A percentile compares a stretch with the other conserved stretches of the same genome.
Evolutionary conservation across 2,797 vertebrate genomes (phyloP).

Genomic region (Poecile montanus): DNA sequence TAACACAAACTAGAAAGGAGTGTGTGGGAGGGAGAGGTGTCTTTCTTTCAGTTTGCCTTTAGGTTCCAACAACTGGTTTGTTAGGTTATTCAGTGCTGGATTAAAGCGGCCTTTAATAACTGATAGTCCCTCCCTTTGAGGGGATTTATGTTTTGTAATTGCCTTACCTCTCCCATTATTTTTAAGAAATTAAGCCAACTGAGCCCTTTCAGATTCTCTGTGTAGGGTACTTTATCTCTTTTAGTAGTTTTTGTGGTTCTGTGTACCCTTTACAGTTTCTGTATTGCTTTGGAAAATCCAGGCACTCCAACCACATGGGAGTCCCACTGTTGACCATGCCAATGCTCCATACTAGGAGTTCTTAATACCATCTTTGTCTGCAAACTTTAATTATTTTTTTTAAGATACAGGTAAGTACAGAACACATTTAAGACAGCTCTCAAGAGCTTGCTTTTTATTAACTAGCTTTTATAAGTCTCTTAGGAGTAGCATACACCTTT

Average conservation of each 20-base stretch:
- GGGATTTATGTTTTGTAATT: background rate
- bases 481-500: background rate
- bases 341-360: background rate
- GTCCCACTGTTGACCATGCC: background rate
- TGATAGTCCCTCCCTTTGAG: background rate
- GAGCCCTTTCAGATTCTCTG: background rate
- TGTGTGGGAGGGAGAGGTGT: background rate
- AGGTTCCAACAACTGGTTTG: constrained; percentile 26
- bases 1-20: background rate
- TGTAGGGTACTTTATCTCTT: background rate
- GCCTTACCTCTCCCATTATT: background rate
- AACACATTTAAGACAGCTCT: background rate
- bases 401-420: background rate
- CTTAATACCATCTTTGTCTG: background rate
- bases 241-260: background rate
- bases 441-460: background rate
- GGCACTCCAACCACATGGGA: rapidly evolving
- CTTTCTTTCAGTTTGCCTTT: constrained; percentile 28
- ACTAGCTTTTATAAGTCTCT: background rate
- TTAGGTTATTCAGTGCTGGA: constrained; percentile 26
- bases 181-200: background rate
- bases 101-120: constrained; percentile 15
- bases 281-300: background rate
- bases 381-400: background rate
- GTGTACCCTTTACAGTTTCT: background rate